Base-by-base conservation (phyloP, 2,888 invertebrate genomes). In the Dendrolimus houi region DNA sequence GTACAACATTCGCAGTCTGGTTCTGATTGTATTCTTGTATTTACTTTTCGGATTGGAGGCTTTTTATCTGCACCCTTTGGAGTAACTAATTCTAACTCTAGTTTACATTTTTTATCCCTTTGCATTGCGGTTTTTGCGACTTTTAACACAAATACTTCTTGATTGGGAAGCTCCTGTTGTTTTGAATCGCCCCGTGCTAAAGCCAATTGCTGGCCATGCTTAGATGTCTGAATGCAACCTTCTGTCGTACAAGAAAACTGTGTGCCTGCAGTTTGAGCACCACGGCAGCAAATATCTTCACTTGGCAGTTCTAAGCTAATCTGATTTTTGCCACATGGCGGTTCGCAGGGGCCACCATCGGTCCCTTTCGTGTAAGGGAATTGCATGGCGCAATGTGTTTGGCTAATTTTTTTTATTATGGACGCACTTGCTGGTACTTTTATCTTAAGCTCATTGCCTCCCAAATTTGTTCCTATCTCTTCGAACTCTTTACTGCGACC, bases 81-180 rank as follows among this genome's bases (percentile, higher is more conserved):
- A 0, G 94, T 93, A 57, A 92, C 92, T 69, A 95, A 80, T 71
- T 94, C 94, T 66, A 95, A 68, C 76, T 94, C 94, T 41, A 89
- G 58, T 76, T 93, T 94, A 56, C 92, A 92, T 75, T 94, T 94
- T 69, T 92, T 93, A 57, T 93, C 93, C 0, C 89, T 91, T 12
- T 93, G 92, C 60, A 93, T 91, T 1, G 92, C 92, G 62, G 94
- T 94, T 74, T 94, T 94, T 1, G 93, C 94, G 54, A 94, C 93
- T 73, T 93, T 91, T 57, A 94, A 74, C n/a, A 94, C 92, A 62
- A 93, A 94, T 8, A 91, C 83, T 63, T 93, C 92, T 68, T 85
- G 92, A 54, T 93, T 92, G 0, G 89, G 87, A 61, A 90, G 75
- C 0, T 88, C 87, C 55, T 83, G 67, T 55, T 65, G 67, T 74